phyloP scores from a whole-genome alignment of 2,797 vertebrate species.

The Macropodus opercularis region DNA sequence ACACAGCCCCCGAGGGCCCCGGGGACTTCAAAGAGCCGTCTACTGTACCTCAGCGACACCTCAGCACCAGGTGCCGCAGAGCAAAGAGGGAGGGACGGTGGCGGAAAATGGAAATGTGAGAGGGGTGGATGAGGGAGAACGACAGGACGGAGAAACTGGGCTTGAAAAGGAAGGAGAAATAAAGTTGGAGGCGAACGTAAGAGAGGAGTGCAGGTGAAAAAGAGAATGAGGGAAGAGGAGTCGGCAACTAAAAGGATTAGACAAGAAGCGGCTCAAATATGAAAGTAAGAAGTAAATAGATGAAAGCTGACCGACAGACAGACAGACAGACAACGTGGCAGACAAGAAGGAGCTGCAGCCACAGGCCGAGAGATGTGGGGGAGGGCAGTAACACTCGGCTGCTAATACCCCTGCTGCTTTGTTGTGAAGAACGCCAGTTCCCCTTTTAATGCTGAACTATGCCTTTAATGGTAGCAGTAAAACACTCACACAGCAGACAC shows the following conservation, averaged over 20 bases:
- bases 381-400: conserved; percentile 67
- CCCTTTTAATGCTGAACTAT: conserved; percentile 71
- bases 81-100: conserved; percentile 33
- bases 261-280: conserved; percentile 11
- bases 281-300: conserved; percentile 14
- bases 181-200: conserved; percentile 9
- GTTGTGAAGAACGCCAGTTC: conserved; percentile 70
- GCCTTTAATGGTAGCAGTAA: conserved; percentile 77
- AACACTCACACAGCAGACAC: conserved; percentile 44
- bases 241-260: neutral
- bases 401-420: conserved; percentile 75
- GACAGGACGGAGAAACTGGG: conserved; percentile 1
- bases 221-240: neutral
- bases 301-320: conserved; percentile 32
- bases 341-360: conserved; percentile 47
- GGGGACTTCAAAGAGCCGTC: conserved; percentile 77
- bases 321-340: conserved; percentile 40
- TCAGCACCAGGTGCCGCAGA: conserved; percentile 69
- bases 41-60: conserved; percentile 78
- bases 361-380: conserved; percentile 52
- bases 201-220: neutral
- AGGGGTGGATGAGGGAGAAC: neutral
- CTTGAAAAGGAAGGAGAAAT: conserved; percentile 20
- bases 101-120: conserved; percentile 33
- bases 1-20: conserved; percentile 53